Conservation (phyloP, 1,140 invertebrate species). For the Brachionus asplanchnoidis region DNA sequence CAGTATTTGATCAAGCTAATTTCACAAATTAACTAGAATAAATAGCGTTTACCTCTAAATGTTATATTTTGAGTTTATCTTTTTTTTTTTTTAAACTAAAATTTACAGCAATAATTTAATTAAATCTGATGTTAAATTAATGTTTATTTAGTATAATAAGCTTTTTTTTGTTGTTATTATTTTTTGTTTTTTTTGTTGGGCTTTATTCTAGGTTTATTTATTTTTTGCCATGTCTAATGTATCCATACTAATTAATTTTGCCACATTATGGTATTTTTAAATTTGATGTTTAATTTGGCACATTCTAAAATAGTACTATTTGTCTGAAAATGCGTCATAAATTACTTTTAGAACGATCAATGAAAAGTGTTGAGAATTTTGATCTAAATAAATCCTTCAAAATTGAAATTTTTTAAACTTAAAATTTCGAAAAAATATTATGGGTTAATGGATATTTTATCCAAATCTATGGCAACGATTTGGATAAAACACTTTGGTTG, state of each 20-base stretch:
- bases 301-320: neutral
- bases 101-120: neutral
- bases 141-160: neutral
- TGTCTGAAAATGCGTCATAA: neutral
- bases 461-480: neutral
- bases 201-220: neutral
- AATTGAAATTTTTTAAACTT: neutral
- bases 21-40: neutral
- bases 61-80: neutral
- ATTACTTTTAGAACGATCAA: neutral
- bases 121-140: neutral
- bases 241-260: neutral
- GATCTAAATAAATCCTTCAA: neutral
- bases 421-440: neutral
- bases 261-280: neutral
- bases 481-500: neutral
- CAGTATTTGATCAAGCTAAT: neutral
- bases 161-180: neutral
- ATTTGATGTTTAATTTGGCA: neutral
- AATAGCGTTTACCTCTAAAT: neutral
- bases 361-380: neutral
- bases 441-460: neutral
- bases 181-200: neutral
- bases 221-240: neutral
- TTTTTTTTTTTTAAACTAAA: neutral